phyloP scores from a whole-genome alignment of 2,113 vertebrate species.

The Antechinus stuartii region DNA sequence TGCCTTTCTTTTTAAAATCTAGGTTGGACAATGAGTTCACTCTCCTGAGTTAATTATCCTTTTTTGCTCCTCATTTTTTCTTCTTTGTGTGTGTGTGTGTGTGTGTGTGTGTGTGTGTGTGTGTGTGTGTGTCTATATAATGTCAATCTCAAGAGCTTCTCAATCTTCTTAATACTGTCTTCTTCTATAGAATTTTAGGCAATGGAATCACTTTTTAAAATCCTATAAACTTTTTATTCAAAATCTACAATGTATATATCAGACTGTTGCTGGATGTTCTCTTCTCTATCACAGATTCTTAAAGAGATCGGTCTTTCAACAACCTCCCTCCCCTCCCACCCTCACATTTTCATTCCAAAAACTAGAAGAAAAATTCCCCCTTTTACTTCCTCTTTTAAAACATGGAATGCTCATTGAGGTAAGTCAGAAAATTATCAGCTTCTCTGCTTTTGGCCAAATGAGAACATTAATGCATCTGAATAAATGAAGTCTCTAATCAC shows the following conservation, averaged over 20 bases:
- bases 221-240: background rate
- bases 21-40: background rate
- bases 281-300: background rate
- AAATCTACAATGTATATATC: background rate
- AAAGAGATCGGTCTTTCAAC: background rate
- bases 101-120: background rate
- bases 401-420: background rate
- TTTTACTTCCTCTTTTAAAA: background rate
- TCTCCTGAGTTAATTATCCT: background rate
- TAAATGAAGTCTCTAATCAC: background rate
- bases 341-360: background rate
- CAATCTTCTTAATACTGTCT: background rate
- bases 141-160: background rate
- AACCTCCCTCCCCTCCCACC: background rate
- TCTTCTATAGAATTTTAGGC: background rate
- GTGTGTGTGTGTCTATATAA: background rate
- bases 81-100: background rate
- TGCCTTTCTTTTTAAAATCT: background rate
- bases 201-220: background rate
- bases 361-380: background rate
- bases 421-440: background rate
- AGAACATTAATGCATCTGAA: background rate
- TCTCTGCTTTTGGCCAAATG: background rate
- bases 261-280: background rate
- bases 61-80: background rate